phyloP scores from a whole-genome alignment of 2,888 invertebrate species.

The Chouioia cunea region DNA sequence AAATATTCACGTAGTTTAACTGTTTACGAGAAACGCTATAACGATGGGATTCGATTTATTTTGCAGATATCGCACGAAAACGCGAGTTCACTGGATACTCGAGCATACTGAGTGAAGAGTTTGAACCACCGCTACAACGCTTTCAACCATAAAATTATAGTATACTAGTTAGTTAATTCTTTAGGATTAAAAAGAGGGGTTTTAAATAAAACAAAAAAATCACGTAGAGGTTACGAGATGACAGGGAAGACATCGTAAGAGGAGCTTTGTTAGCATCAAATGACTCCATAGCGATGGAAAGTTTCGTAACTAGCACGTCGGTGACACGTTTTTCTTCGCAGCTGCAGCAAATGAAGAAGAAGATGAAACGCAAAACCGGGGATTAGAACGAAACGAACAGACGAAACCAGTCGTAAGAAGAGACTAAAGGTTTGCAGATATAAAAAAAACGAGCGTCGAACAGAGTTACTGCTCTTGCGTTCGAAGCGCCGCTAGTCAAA shows the following conservation, averaged over 20 bases:
- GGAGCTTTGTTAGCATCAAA: constrained; percentile 37
- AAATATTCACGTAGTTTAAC: too few species aligned
- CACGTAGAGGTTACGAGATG: constrained; percentile 30
- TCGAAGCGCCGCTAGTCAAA: constrained; percentile 40
- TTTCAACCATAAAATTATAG: constrained; percentile 68
- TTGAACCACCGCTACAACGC: constrained; percentile 64
- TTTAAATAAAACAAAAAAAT: constrained; percentile 26
- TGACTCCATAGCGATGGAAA: constrained; percentile 26
- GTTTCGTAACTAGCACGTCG: constrained; percentile 8
- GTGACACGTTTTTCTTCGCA: constrained; percentile 18
- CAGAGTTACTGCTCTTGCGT: constrained; percentile 30
- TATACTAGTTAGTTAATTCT: constrained; percentile 76
- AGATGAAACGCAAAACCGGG: constrained; percentile 4
- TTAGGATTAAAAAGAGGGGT: constrained; percentile 71
- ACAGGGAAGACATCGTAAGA: constrained; percentile 22
- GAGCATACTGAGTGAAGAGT: constrained; percentile 64
- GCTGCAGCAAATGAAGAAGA: constrained; percentile 3
- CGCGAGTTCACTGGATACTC: constrained; percentile 62
- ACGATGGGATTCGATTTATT: constrained; percentile 10
- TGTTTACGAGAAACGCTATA: too few species aligned
- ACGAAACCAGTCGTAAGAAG: not conserved
- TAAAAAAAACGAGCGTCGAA: constrained; percentile 11
- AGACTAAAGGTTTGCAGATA: constrained; percentile 22
- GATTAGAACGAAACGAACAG: constrained; percentile 5
- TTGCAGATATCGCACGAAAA: constrained; percentile 57